Conservation (phyloP, 2,113 vertebrate genomes). For the Miniopterus natalensis region DNA sequence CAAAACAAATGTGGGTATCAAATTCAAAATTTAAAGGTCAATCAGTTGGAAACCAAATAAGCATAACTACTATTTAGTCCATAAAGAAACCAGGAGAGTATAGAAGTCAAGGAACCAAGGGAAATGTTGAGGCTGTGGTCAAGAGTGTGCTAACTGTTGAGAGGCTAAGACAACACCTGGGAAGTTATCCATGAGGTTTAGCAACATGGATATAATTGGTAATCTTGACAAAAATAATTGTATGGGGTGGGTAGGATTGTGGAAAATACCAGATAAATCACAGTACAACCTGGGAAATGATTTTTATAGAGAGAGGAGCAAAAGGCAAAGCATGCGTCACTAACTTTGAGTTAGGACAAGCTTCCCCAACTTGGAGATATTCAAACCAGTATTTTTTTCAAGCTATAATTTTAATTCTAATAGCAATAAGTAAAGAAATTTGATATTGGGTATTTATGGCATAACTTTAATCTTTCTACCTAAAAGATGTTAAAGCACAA, state of each 20-base stretch:
- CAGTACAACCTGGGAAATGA: not conserved
- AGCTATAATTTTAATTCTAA: slow-evolving; percentile 12
- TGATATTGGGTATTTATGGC: not conserved
- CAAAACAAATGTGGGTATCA: slow-evolving; percentile 3
- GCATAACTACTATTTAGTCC: not conserved
- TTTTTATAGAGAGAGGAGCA: slow-evolving; percentile 49
- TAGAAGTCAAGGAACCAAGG: not conserved
- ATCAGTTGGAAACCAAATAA: slow-evolving; percentile 26
- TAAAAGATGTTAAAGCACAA: slow-evolving; percentile 37
- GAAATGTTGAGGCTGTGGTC: not conserved
- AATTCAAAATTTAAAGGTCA: slow-evolving; percentile 57
- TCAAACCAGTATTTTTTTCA: slow-evolving; percentile 34
- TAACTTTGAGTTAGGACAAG: not conserved
- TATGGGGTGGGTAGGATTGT: not conserved
- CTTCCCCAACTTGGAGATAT: slow-evolving; percentile 25
- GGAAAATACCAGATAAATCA: slow-evolving; percentile 13
- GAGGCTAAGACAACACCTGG: not conserved
- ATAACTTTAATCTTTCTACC: slow-evolving; percentile 37
- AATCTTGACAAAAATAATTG: not conserved
- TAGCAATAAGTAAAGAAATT: slow-evolving; percentile 33
- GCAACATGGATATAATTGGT: not conserved
- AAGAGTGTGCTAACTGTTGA: not conserved
- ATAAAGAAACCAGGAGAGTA: not conserved
- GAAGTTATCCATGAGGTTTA: not conserved
- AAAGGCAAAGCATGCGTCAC: not conserved